Base-by-base conservation (phyloP, 1,140 invertebrate genomes). In the Lepidurus packardi region DNA sequence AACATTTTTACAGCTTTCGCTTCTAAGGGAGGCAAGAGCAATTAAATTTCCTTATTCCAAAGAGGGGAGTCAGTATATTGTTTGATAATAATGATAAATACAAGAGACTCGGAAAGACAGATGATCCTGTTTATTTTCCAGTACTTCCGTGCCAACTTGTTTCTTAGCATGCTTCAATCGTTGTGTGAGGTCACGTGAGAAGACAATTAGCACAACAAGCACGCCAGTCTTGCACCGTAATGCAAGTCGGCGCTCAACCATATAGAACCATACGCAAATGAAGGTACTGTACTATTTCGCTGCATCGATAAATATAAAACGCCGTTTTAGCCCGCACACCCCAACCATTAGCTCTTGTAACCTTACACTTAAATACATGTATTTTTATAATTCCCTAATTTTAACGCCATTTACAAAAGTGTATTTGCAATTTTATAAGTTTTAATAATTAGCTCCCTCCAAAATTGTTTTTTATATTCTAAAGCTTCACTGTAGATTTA, bases 41-140 rank as follows among this genome's bases (percentile, higher is more conserved):
- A 75, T 42, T 34, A 34, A 34, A 34, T 34, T 34, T 34, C 34
- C 34, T 34, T 34, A 34, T 34, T 34, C 34, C 3, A 34, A 34
- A 34, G 3, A 34, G 34, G 34, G 34, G 34, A 34, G 34, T 34
- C 8, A 16, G 25, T 75, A 42, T 24, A 42, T 75, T 75, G 34
- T 75, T 75, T 75, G 21, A 24, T 21, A 42, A 16, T 11, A 25
- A 75, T n/a, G 16, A 75, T 11, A 41, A 24, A 11, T 16, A 24
- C n/a, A 75, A 75, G 34, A 42, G 16, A 75, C 34, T 11, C 13
- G 16, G 74, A 75, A 75, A 75, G 43, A 43, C 34, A 7, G 34
- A 75, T 75, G 43, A 75, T 13, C 34, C 16, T 43, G 11, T 25
- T 75, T 43, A 75, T 75, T 43, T 75, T 75, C 34, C 34, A 75